Evolutionary conservation across 2,888 invertebrate genomes (phyloP).

Genomic region (Scaptomyza polygonia): DNA sequence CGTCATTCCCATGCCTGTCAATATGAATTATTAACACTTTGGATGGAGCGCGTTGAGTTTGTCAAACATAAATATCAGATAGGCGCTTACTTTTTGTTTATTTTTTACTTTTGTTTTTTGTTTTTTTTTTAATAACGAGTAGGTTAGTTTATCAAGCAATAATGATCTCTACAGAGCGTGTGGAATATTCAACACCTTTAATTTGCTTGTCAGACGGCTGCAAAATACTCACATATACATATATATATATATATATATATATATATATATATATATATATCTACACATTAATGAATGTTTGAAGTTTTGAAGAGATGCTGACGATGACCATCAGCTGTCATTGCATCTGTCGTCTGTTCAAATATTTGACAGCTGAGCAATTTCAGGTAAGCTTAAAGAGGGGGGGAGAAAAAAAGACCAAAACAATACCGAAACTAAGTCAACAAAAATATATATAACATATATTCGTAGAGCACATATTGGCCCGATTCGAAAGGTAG

Average conservation of each 20-base stretch:
- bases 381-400: conserved; percentile 36
- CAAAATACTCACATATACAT: conserved; percentile 21
- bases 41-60: conserved; percentile 48
- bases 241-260: conserved; percentile 3
- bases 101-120: conserved; percentile 29
- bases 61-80: conserved; percentile 54
- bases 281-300: no score
- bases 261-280: no score
- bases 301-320: conserved; percentile 34
- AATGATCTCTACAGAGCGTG: conserved; percentile 55
- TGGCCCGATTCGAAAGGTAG: conserved; percentile 22
- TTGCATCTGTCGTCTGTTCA: conserved; percentile 48
- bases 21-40: conserved; percentile 51
- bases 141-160: conserved; percentile 57
- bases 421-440: conserved; percentile 11
- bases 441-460: conserved; percentile 33
- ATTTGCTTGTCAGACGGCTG: conserved; percentile 60
- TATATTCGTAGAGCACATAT: conserved; percentile 30
- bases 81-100: conserved; percentile 28
- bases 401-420: not conserved
- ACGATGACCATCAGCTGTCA: conserved; percentile 72
- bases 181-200: conserved; percentile 59
- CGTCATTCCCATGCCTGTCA: conserved; percentile 35
- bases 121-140: conserved; percentile 39
- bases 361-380: conserved; percentile 69